Evolutionary conservation across 2,113 vertebrate genomes (phyloP).

Genomic region (Microcebus griseorufus): DNA sequence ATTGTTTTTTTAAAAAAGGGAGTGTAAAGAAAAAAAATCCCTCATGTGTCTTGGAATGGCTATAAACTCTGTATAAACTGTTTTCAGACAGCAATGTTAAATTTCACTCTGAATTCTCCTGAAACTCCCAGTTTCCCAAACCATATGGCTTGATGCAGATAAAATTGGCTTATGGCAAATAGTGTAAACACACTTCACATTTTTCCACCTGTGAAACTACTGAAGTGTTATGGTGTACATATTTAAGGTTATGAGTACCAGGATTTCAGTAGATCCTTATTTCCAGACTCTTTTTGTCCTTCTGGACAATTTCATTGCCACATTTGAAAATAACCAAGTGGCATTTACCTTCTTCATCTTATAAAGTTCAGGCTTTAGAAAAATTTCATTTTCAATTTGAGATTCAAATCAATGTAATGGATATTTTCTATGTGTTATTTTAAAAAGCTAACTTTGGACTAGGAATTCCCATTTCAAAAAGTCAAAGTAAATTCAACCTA

Average conservation of each 20-base stretch:
- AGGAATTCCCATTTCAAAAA: background rate
- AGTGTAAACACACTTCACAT: slow-evolving; percentile 48
- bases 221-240: slow-evolving; percentile 13
- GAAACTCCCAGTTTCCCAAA: slow-evolving; percentile 55
- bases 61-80: slow-evolving; percentile 31
- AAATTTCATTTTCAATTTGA: background rate
- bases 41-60: background rate
- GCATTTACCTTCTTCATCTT: background rate
- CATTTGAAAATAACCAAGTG: background rate
- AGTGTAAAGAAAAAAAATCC: background rate
- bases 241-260: slow-evolving; percentile 36
- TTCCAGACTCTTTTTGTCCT: background rate
- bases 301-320: background rate
- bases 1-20: background rate
- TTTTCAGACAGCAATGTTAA: slow-evolving; percentile 47
- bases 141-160: slow-evolving; percentile 67
- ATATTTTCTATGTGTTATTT: background rate
- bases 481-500: background rate
- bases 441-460: background rate
- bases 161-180: slow-evolving; percentile 59
- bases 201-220: slow-evolving; percentile 54
- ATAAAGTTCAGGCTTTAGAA: background rate
- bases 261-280: slow-evolving; percentile 14
- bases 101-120: slow-evolving; percentile 57
- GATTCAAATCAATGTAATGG: background rate